Evolutionary conservation across 1,140 invertebrate species (phyloP).

Genomic region (Melitaea cinxia): DNA sequence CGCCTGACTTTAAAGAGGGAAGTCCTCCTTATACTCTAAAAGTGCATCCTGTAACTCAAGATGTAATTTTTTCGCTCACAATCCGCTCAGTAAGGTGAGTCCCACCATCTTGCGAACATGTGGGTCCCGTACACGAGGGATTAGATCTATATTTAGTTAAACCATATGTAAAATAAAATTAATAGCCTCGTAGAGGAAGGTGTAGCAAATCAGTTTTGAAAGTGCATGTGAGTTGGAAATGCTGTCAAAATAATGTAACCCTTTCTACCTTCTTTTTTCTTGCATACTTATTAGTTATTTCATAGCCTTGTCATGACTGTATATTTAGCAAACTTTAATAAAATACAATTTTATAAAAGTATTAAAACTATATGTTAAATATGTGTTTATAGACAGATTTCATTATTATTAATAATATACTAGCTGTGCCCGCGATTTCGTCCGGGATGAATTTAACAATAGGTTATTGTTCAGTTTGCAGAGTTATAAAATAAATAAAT

Average conservation of each 20-base stretch:
- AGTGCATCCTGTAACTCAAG: constrained; percentile 76
- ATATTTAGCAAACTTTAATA: too few species aligned
- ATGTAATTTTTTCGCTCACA: constrained; percentile 66
- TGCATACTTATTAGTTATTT: neutral
- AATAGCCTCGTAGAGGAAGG: constrained; percentile 50
- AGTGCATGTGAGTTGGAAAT: constrained; percentile 36
- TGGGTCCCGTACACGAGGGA: constrained; percentile 51
- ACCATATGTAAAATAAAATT: constrained; percentile 75
- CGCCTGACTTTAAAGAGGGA: neutral
- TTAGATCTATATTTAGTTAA: constrained; percentile 68
- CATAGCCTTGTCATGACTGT: too few species aligned
- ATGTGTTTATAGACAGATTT: too few species aligned
- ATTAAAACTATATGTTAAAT: too few species aligned
- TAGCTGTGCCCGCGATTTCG: too few species aligned
- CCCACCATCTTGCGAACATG: constrained; percentile 75
- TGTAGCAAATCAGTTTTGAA: constrained; percentile 52
- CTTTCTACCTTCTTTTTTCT: constrained; percentile 32
- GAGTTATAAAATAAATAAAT: too few species aligned
- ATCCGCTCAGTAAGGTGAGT: constrained; percentile 68
- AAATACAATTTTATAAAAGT: too few species aligned
- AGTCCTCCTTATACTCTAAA: constrained; percentile 51
- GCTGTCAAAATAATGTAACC: constrained; percentile 57
- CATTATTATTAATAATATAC: too few species aligned
- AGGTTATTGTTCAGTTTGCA: too few species aligned
- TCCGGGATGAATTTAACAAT: too few species aligned